phyloP scores from a whole-genome alignment of 2,113 vertebrate genomes.

The Ginglymostoma cirratum region DNA sequence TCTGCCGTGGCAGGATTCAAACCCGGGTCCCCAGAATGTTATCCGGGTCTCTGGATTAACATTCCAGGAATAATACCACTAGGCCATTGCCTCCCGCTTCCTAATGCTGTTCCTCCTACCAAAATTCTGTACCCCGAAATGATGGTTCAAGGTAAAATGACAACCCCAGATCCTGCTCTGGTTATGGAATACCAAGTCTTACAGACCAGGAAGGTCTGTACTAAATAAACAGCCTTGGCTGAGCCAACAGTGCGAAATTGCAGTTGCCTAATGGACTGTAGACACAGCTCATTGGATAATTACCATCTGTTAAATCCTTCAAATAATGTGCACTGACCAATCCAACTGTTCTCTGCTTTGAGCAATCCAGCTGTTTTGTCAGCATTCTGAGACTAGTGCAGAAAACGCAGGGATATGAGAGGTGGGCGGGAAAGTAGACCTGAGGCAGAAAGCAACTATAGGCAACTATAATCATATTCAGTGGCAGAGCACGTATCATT shows the following conservation, averaged over 20 bases:
- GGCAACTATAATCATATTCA: too few species aligned
- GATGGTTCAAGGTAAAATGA: neutral
- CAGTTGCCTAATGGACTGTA: neutral
- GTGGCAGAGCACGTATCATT: too few species aligned
- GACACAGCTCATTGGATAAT: neutral
- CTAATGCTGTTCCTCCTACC: neutral
- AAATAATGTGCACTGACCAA: neutral
- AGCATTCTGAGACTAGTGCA: neutral
- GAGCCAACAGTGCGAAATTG: neutral
- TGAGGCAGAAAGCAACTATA: too few species aligned
- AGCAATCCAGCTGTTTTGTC: neutral
- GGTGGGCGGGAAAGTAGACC: too few species aligned
- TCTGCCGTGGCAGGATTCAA: too few species aligned
- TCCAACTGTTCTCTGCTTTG: neutral
- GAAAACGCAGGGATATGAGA: too few species aligned
- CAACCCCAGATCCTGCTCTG: neutral
- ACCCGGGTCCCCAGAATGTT: too few species aligned
- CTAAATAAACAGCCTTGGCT: neutral
- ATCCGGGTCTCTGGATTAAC: too few species aligned
- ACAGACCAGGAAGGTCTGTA: neutral
- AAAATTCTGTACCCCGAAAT: neutral
- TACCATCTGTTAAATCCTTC: neutral
- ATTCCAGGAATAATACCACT: too few species aligned
- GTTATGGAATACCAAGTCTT: neutral
- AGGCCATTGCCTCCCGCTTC: too few species aligned